Evolutionary conservation across 2,113 vertebrate species (phyloP).

Genomic region (Mesocricetus auratus): DNA sequence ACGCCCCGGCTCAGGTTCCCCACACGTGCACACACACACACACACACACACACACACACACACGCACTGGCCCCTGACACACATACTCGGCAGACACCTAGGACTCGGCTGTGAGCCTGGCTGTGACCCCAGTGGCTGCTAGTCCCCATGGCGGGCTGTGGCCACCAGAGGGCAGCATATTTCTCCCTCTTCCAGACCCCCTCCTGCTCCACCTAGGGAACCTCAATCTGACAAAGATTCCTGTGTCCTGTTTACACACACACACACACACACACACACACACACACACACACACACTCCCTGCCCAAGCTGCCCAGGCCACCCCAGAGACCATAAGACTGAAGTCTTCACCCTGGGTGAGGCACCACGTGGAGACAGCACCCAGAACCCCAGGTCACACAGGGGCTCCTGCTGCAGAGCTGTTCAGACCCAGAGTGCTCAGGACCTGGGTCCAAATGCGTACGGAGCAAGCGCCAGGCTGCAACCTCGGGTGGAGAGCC

Average conservation of each 20-base stretch:
- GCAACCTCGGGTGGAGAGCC: neutral
- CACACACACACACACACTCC: neutral
- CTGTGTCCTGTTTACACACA: fast-evolving
- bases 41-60: neutral
- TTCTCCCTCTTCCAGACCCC: neutral
- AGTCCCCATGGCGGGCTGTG: neutral
- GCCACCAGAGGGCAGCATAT: slow-evolving; percentile 40
- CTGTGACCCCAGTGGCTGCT: neutral
- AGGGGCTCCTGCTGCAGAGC: neutral
- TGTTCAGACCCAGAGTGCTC: neutral
- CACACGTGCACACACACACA: neutral
- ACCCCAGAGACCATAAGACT: neutral
- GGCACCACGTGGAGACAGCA: neutral
- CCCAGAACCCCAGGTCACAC: neutral
- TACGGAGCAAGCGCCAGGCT: neutral
- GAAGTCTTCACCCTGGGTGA: neutral
- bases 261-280: fast-evolving
- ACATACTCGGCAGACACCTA: too few relatives aligned
- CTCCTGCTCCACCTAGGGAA: neutral
- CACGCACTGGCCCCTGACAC: too few relatives aligned
- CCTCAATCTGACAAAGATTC: neutral
- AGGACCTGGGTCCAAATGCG: neutral
- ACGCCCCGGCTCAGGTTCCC: neutral
- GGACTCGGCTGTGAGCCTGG: too few relatives aligned
- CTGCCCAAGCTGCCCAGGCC: neutral